phyloP scores from a whole-genome alignment of 2,113 vertebrate species.

The Ceyx melanurus region DNA sequence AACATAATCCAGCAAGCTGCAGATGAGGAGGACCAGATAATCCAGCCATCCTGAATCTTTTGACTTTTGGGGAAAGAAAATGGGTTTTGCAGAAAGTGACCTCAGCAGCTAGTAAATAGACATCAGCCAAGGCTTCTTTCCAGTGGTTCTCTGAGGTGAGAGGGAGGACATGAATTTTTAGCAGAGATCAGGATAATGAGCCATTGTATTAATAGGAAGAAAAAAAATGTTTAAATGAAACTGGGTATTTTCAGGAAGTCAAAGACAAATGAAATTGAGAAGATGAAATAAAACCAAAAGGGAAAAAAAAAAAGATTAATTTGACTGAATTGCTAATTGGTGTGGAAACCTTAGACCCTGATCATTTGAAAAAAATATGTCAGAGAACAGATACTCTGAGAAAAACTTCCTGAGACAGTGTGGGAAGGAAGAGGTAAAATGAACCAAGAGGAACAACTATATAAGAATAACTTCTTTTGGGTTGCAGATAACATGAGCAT shows the following conservation, averaged over 20 bases:
- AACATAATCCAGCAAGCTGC: not conserved
- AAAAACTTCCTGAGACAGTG: not conserved
- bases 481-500: not conserved
- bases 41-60: not conserved
- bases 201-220: not conserved
- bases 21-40: not conserved
- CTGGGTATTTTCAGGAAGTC: not conserved
- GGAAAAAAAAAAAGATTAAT: not conserved
- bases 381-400: not conserved
- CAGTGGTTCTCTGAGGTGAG: not conserved
- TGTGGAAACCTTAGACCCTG: not conserved
- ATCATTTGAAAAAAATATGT: not conserved
- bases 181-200: slow-evolving; percentile 36
- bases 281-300: slow-evolving; percentile 31
- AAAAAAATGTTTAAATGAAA: not conserved
- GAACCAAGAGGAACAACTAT: not conserved
- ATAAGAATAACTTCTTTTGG: not conserved
- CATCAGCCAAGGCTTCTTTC: not conserved
- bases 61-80: not conserved
- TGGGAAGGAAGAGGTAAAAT: not conserved
- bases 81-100: not conserved
- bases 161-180: slow-evolving; percentile 30
- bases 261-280: slow-evolving; percentile 3
- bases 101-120: not conserved
- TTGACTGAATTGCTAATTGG: not conserved